Evolutionary conservation across 1,140 invertebrate genomes (phyloP), one percentile per base, ranked within the genome.

Genomic region (Steinernema khuongi): DNA sequence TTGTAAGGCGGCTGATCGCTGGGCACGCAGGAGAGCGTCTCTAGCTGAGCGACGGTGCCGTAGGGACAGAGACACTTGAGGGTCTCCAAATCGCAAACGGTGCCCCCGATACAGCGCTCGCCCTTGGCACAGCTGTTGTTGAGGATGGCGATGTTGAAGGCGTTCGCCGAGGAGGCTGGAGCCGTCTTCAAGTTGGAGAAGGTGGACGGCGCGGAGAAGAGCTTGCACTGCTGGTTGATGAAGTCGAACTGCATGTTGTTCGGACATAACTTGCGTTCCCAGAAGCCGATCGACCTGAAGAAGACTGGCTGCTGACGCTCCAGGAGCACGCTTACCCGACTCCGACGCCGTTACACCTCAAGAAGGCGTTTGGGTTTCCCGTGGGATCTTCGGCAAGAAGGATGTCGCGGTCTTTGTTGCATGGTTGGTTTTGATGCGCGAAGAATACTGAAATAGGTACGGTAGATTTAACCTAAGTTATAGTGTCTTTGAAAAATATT

Each of bases 31-130:
- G 81, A 83, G 29, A 85, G 74, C 29, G 74, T 85, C 31, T 82
- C 84, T 28, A 84, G 67, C n/a, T 83, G 71, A 28, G 82, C 82
- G 26, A 79, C 77, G 22, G 80, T 82, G 19, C 82, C 82, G 73
- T 75, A 79, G 22, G 82, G 82, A 60, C 82, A 84, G 28, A 85
- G 79, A 69, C 82, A 84, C 17, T 77, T 74, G 11, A 36, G 70
- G 44, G 81, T 68, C 26, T 70, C 68, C 11, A 75, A 68, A 60
- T 84, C 82, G 68, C 82, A 84, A 28, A 84, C 80, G 41, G 84
- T 85, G n/a, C 81, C 81, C 28, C 82, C 82, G 66, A 85, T 85
- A 66, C 82, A 84, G 32, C 77, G 76, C 44, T 84, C 83, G 30
- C 82, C 82, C 43, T 81, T 76, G 28, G 78, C 82, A 71, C 82